These are phyloP conservation scores for Sylvilagus floridanus DNA, from an alignment of 2,797 vertebrate species.

Conservation along the genomic window DNA sequence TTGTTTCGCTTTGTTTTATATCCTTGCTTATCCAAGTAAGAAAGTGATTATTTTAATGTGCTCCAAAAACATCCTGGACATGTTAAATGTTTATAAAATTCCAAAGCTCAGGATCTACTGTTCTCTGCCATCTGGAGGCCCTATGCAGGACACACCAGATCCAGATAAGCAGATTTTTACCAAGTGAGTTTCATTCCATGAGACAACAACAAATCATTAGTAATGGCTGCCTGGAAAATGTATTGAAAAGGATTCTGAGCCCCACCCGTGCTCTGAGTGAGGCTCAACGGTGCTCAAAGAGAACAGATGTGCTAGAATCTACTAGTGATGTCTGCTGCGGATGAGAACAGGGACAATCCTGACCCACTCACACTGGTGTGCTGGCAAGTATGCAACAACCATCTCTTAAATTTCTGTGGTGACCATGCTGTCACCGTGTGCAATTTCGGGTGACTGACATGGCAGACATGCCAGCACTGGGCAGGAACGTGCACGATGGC, in stretches of 20 bases:
- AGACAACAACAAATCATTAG: background rate
- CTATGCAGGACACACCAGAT: background rate
- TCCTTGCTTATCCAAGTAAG: background rate
- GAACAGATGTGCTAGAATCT: background rate
- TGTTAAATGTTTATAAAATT: background rate
- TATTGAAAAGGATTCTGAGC: background rate
- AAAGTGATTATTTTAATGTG: background rate
- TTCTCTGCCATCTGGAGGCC: background rate
- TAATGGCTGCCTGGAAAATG: background rate
- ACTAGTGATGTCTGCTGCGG: background rate
- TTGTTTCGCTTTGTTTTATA: background rate
- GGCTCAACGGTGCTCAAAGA: too few species aligned
- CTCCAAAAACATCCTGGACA: background rate
- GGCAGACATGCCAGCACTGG: background rate
- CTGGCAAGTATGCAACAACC: slow-evolving; percentile 31
- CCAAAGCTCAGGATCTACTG: background rate
- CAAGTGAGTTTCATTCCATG: background rate
- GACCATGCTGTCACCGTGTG: background rate
- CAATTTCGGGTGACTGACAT: background rate
- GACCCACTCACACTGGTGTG: background rate
- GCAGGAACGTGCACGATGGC: accelerated
- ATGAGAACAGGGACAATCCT: too few species aligned
- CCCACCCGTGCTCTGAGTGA: background rate
- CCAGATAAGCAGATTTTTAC: background rate
- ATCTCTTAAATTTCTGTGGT: background rate